Percentiles rank a stretch among this genome's conserved stretches.
Evolutionary conservation across 2,888 invertebrate genomes (phyloP).

Genomic region (Villa cingulata): DNA sequence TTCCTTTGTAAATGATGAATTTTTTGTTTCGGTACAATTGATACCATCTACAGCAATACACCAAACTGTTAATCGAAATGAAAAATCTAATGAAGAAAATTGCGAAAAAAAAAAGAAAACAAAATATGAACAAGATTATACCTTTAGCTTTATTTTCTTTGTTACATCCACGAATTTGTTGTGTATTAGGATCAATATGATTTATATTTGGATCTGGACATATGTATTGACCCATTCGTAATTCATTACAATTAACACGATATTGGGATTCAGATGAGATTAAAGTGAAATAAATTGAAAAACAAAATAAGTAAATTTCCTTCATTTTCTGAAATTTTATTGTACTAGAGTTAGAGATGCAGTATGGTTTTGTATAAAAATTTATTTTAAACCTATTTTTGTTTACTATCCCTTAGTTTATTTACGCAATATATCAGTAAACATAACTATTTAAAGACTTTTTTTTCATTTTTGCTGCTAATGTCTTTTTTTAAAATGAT

Average conservation of each 20-base stretch:
- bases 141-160: constrained; percentile 68
- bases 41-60: constrained; percentile 76
- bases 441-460: too few relatives aligned
- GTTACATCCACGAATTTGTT: constrained; percentile 70
- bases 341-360: too few relatives aligned
- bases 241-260: constrained; percentile 51
- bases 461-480: too few relatives aligned
- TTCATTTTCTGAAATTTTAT: too few relatives aligned
- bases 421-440: too few relatives aligned
- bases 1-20: constrained; percentile 65
- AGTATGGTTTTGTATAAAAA: too few relatives aligned
- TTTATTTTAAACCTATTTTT: too few relatives aligned
- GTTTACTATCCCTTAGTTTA: too few relatives aligned
- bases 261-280: background rate
- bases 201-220: constrained; percentile 64
- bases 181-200: constrained; percentile 77
- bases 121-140: too few relatives aligned
- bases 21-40: constrained; percentile 64
- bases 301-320: too few relatives aligned
- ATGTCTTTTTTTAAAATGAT: too few relatives aligned
- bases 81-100: background rate
- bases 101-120: background rate
- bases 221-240: constrained; percentile 66
- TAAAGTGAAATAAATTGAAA: background rate
- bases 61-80: constrained; percentile 41